Base-by-base conservation (phyloP, 2,888 invertebrate species). In the Caenorhabditis wallacei region DNA sequence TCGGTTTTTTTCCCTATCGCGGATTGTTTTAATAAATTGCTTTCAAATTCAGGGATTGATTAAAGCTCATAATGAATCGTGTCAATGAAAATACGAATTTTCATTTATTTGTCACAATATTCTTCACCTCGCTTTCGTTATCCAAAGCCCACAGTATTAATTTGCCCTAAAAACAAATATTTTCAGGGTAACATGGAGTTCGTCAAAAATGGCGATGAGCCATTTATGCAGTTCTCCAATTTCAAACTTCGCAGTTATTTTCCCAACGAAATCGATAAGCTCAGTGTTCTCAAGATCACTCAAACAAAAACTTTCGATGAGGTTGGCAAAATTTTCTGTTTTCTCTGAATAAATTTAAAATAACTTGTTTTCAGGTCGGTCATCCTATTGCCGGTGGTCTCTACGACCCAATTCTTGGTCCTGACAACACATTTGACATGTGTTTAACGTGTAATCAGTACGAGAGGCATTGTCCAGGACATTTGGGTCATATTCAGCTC, bases 401-500 rank as follows among this genome's bases (percentile, higher is more conserved):
- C 0, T 97, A 98, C 92, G 98, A 99, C 92, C 94, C 95, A 64
- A 94, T 94, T 2, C 93, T 98, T 92, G 98, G 96, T 94, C 93
- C 92, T 79, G 85, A 75, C 43, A 85, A 86, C 46, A 46, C 10
- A 8, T 46, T 26, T 35, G 89, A 90, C 59, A 35, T 59, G 48
- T 92, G 91, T 59, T 70, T 80, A 30, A 92, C 90, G 10, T 91
- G 91, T 72, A 85, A 81, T 63, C 88, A 87, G 61, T 84, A 81
- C 69, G 85, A 85, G n/a, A 54, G 76, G 53, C 70, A 86, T 69
- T 88, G 88, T 71, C 88, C 88, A 22, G 86, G 99, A 0, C 99
- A 99, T 93, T 95, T 96, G 92, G 98, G 98, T 0, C 96, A 97
- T 92, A 97, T 99, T 84, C 95, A 95, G 86, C 93, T 99, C 0